Evolutionary conservation across 2,888 invertebrate genomes (phyloP).

Genomic region (Marasmarcha lunaedactyla): DNA sequence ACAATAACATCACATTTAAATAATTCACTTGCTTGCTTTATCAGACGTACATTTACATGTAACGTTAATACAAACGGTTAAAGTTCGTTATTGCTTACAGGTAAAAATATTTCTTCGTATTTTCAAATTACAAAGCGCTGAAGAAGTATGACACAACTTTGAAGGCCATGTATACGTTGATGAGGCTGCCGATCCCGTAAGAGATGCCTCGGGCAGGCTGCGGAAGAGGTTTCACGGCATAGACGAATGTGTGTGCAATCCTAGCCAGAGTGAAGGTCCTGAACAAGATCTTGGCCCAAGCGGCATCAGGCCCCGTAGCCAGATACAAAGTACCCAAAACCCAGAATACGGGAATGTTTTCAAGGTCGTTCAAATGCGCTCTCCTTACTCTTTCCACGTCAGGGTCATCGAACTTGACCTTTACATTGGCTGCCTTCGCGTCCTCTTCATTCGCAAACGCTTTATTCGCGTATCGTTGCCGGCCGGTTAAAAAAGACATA

Average conservation of each 20-base stretch:
- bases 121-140: slow-evolving; percentile 19
- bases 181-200: slow-evolving; percentile 26
- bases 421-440: slow-evolving; percentile 4
- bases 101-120: too few species aligned
- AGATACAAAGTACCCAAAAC: slow-evolving; percentile 71
- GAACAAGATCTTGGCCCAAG: slow-evolving; percentile 42
- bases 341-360: slow-evolving; percentile 77
- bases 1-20: too few species aligned
- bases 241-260: slow-evolving; percentile 73
- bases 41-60: too few species aligned
- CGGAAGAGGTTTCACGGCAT: slow-evolving; percentile 71
- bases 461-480: slow-evolving; percentile 10
- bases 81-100: too few species aligned
- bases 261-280: slow-evolving; percentile 67
- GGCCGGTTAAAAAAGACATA: slow-evolving; percentile 11
- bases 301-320: slow-evolving; percentile 62
- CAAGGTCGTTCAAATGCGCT: slow-evolving; percentile 78
- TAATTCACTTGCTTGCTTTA: too few species aligned
- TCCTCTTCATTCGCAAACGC: slow-evolving; percentile 18
- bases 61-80: too few species aligned
- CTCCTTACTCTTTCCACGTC: slow-evolving; percentile 46
- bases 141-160: slow-evolving; percentile 30
- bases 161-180: slow-evolving; percentile 42
- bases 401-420: slow-evolving; percentile 40
- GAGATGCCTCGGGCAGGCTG: slow-evolving; percentile 59